Evolutionary conservation across 92 coral and sea anemone genomes (phyloP).

Genomic region (Epizoanthus stellaris): DNA sequence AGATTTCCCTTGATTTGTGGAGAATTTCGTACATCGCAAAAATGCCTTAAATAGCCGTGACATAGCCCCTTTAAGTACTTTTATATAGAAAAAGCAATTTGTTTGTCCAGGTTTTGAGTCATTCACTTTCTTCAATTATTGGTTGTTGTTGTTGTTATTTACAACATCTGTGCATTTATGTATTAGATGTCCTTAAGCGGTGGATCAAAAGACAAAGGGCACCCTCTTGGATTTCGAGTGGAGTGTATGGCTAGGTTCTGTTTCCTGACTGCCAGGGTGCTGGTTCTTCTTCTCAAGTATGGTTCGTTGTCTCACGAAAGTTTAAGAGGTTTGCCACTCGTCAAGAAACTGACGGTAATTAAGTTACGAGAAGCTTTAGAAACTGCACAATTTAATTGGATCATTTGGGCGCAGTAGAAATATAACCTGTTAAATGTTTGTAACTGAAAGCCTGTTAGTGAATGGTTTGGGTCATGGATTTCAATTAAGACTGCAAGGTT

Average conservation of each 20-base stretch:
- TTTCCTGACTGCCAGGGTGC: conserved; percentile 59
- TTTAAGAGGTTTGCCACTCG: conserved; percentile 58
- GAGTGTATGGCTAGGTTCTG: conserved; percentile 75
- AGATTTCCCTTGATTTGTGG: too few species aligned
- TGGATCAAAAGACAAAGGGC: conserved; percentile 60
- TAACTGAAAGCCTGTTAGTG: too few species aligned
- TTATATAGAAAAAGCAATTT: not conserved
- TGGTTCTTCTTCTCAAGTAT: conserved; percentile 60
- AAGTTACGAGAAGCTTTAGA: not conserved
- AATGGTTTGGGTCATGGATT: too few species aligned
- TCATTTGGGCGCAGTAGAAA: not conserved
- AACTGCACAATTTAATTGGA: not conserved
- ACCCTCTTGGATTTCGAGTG: conserved; percentile 52
- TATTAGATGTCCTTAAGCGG: conserved; percentile 43
- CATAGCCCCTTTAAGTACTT: too few species aligned
- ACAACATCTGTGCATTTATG: not conserved
- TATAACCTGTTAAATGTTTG: too few species aligned
- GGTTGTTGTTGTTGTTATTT: not conserved
- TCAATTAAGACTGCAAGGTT: too few species aligned
- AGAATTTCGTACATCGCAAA: too few species aligned
- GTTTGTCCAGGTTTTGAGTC: not conserved
- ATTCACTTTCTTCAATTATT: too few species aligned
- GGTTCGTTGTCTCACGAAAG: conserved; percentile 58
- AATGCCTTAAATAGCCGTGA: too few species aligned
- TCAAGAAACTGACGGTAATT: conserved; percentile 78